phyloP scores from a whole-genome alignment of 2,888 invertebrate genomes.

The Heteromurus nitidus region DNA sequence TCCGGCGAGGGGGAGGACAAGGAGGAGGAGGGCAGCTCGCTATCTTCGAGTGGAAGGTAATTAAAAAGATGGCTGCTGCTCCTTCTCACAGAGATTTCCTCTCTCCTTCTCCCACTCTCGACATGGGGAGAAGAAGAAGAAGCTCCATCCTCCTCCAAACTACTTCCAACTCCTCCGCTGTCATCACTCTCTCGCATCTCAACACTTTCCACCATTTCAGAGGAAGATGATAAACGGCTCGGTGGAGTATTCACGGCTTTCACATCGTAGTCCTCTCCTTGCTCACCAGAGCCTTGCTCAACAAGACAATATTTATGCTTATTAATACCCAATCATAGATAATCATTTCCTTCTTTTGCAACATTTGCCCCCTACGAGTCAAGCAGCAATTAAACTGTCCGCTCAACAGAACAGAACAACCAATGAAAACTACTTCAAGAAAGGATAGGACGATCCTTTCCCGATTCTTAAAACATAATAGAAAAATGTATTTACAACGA shows the following conservation, averaged over 20 bases:
- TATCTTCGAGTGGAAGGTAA: constrained; percentile 42
- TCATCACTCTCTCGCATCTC: constrained; percentile 28
- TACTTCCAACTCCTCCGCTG: constrained; percentile 19
- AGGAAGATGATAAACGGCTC: no score
- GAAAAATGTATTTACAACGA: no score
- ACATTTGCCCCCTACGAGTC: neutral
- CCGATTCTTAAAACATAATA: no score
- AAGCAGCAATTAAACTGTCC: neutral
- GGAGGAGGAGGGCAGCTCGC: no score
- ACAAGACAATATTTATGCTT: neutral
- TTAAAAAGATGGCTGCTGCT: constrained; percentile 37
- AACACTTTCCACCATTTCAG: neutral
- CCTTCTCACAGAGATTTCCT: constrained; percentile 15
- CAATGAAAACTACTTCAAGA: no score
- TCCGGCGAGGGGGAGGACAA: no score
- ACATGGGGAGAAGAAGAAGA: neutral
- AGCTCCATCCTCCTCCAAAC: neutral
- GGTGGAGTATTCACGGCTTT: constrained; percentile 9
- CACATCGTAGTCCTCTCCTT: neutral
- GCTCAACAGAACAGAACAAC: no score
- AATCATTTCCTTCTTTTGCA: neutral
- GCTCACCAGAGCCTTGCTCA: neutral
- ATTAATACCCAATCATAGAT: neutral
- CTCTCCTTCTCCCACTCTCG: constrained; percentile 29
- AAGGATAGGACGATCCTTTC: no score